Base-by-base conservation (phyloP, 2,113 vertebrate species). In the Steatornis caripensis region DNA sequence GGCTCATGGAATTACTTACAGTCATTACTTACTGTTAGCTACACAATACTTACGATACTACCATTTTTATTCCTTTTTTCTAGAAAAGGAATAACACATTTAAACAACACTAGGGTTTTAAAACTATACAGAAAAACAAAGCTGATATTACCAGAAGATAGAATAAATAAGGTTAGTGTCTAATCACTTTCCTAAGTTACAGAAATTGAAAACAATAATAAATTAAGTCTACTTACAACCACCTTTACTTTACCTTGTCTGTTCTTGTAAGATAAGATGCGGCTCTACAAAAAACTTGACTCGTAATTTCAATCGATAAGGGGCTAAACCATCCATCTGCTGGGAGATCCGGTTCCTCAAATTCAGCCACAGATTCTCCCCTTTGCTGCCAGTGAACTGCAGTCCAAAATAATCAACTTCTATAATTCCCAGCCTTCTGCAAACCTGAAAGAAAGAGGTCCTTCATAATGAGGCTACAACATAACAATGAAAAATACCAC, bases 261-360 rank as follows among this genome's bases (percentile, higher is more conserved):
- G 99, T 89, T 99, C 99, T 97, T 99, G 99, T 83, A 99, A 98
- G 87, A 99, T 99, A 93, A 99, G 99, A 98, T 99, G 99, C 2
- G 99, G 99, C 93, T 99, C 99, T 95, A 99, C 99, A 90, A 99
- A 99, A 98, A 99, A 99, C 96, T 99, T 99, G 97, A 99, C 99
- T 87, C 98, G 97, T 70, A 99, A 97, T 96, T 99, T 98, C 88
- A 99, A 97, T 62, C 99, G 98, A 88, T 99, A 99, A n/a, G 99
- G 99, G 54, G 99, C 98, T 96, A 99, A 97, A 21, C 98, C 99
- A 70, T 99, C 99, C 98, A 99, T 99, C 98, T 99, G 99, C 97
- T 99, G 99, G 37, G 99, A 99, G 97, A 99, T 99, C 92, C 99
- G 98, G 96, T 99, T 99, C 96, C 99, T 99, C 97, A 99, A 98